Percentiles rank a stretch among this genome's conserved stretches.
Conservation (phyloP, 2,888 invertebrate genomes). For the Aradus depressus region DNA sequence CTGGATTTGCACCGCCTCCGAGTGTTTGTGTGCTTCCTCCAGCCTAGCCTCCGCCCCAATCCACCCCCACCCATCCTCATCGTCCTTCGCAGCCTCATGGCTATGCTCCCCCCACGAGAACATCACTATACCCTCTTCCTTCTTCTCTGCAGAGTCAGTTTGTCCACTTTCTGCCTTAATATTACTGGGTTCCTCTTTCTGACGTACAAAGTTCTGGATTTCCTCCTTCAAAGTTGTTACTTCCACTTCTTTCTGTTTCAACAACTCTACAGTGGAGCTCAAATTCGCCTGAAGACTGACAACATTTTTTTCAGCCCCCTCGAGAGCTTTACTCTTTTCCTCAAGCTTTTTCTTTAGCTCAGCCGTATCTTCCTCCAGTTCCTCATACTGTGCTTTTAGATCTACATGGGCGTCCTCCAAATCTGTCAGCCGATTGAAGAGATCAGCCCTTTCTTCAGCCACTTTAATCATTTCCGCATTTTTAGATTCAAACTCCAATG, state of each 20-base stretch:
- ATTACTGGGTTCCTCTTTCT: background rate
- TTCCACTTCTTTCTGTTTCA: conserved; percentile 7
- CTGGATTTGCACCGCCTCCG: conserved; percentile 44
- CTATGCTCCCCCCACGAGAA: conserved; percentile 14
- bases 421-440: conserved; percentile 26
- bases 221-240: background rate
- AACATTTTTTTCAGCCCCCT: conserved; percentile 12
- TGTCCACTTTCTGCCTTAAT: background rate
- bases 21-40: conserved; percentile 43
- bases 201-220: background rate
- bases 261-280: background rate
- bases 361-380: conserved; percentile 16
- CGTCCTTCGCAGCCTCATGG: conserved; percentile 24
- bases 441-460: conserved; percentile 25
- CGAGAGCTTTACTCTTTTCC: conserved; percentile 14
- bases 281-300: conserved; percentile 1
- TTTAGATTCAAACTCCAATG: conserved; percentile 22
- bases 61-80: conserved; percentile 53
- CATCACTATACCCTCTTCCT: conserved; percentile 1
- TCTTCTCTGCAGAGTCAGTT: background rate
- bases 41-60: conserved; percentile 43
- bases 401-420: conserved; percentile 25
- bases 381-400: conserved; percentile 20
- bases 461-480: conserved; percentile 20
- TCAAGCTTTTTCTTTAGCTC: conserved; percentile 19